Percentiles rank a stretch among this genome's conserved stretches.
Conservation (phyloP, 2,797 vertebrate species). For the Cryptoprocta ferox region DNA sequence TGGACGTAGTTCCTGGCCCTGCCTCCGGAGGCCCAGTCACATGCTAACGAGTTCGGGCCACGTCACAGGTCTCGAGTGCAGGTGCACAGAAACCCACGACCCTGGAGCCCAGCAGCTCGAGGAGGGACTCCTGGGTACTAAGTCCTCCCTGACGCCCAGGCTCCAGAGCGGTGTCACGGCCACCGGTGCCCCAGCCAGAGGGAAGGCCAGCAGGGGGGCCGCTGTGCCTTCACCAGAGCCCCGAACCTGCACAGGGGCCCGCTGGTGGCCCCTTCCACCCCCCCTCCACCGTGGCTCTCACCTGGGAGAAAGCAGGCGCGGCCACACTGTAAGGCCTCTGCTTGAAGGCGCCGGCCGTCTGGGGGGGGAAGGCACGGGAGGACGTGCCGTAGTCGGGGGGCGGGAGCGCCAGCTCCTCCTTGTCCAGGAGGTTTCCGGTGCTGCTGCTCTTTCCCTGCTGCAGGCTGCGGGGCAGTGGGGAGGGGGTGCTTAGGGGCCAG, state of each 20-base stretch:
- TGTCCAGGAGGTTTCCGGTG: slow-evolving; percentile 96
- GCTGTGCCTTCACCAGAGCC: neutral
- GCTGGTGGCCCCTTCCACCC: neutral
- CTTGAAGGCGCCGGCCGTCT: slow-evolving; percentile 89
- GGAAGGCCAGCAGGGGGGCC: neutral
- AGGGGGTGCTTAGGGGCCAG: neutral
- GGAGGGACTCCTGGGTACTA: neutral
- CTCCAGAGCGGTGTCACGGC: neutral
- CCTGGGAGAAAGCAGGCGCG: slow-evolving; percentile 94
- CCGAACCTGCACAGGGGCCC: fast-evolving
- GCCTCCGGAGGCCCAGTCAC: neutral
- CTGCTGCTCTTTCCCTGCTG: slow-evolving; percentile 97
- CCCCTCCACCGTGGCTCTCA: slow-evolving; percentile 65
- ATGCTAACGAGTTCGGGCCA: neutral
- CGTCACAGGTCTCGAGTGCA: fast-evolving
- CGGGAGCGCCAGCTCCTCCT: slow-evolving; percentile 91
- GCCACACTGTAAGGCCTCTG: slow-evolving; percentile 96
- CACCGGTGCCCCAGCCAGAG: neutral
- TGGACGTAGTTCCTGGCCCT: neutral
- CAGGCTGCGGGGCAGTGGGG: slow-evolving; percentile 85
- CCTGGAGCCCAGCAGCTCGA: neutral
- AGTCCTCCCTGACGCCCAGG: neutral
- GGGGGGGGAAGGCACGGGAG: slow-evolving; percentile 88
- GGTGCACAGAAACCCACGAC: neutral
- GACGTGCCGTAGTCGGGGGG: slow-evolving; percentile 90